Evolutionary conservation across 2,888 invertebrate species (phyloP).

Genomic region (Neoscelio sp.): DNA sequence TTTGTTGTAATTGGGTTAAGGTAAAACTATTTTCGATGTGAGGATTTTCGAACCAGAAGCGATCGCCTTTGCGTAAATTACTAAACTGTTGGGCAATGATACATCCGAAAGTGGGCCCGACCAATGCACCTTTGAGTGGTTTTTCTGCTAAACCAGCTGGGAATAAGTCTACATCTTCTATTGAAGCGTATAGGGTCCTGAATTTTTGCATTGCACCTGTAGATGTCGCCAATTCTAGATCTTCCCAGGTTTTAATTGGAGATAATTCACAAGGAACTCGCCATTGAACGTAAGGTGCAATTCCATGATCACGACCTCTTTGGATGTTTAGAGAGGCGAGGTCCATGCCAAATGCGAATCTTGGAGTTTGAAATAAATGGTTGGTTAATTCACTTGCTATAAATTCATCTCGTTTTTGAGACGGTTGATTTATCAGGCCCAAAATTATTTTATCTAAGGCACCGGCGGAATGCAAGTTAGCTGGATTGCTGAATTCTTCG

Average conservation of each 20-base stretch:
- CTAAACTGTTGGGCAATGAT: conserved; percentile 94
- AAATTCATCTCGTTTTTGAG: conserved; percentile 92
- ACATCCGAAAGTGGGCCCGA: conserved; percentile 95
- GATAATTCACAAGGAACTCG: conserved; percentile 91
- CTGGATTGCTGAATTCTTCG: conserved; percentile 88
- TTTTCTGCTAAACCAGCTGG: conserved; percentile 93
- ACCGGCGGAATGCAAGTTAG: conserved; percentile 89
- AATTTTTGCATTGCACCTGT: conserved; percentile 87
- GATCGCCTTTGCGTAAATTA: conserved; percentile 90
- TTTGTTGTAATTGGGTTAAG: conserved; percentile 89
- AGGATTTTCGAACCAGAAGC: conserved; percentile 92
- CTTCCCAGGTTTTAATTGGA: conserved; percentile 87
- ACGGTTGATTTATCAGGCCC: conserved; percentile 90
- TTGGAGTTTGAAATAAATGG: conserved; percentile 90
- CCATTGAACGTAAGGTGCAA: conserved; percentile 92
- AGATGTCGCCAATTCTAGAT: conserved; percentile 88
- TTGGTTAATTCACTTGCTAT: conserved; percentile 92
- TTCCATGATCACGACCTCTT: conserved; percentile 93
- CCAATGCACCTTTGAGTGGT: conserved; percentile 90
- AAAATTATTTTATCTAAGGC: conserved; percentile 91
- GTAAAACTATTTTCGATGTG: conserved; percentile 90
- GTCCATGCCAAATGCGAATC: conserved; percentile 91
- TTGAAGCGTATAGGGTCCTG: conserved; percentile 84
- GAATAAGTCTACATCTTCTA: conserved; percentile 94
- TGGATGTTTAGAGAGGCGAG: conserved; percentile 95